Conservation (phyloP, 2,797 vertebrate species). For the Liasis olivaceus region DNA sequence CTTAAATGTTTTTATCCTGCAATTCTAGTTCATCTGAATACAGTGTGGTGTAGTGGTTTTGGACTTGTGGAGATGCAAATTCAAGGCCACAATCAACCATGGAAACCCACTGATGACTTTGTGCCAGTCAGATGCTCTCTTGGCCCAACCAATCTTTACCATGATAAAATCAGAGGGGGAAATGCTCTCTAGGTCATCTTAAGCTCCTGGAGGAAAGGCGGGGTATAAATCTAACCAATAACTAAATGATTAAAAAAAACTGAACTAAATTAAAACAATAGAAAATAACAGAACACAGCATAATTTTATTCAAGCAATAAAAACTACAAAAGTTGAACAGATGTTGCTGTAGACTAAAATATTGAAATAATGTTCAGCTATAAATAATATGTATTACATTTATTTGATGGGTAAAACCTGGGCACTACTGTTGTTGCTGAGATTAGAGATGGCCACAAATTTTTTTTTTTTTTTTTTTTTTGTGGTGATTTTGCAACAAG, state of each 20-base stretch:
- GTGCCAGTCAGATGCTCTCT: neutral
- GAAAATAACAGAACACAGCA: neutral
- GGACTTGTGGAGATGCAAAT: neutral
- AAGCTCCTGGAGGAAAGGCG: too few species aligned
- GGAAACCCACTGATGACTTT: neutral
- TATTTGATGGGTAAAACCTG: too few species aligned
- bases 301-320: neutral
- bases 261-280: neutral
- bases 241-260: too few species aligned
- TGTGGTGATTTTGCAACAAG: too few species aligned
- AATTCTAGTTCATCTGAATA: neutral
- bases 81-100: neutral
- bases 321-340: neutral
- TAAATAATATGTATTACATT: too few species aligned
- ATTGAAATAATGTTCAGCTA: neutral
- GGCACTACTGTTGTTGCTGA: too few species aligned
- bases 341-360: neutral
- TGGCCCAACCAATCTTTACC: neutral
- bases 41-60: neutral
- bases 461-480: too few species aligned
- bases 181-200: too few species aligned
- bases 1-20: neutral
- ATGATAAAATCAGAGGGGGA: too few species aligned
- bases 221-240: too few species aligned
- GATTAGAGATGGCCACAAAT: too few species aligned